Conservation (phyloP, 2,113 vertebrate species). For the Bufo gargarizans region DNA sequence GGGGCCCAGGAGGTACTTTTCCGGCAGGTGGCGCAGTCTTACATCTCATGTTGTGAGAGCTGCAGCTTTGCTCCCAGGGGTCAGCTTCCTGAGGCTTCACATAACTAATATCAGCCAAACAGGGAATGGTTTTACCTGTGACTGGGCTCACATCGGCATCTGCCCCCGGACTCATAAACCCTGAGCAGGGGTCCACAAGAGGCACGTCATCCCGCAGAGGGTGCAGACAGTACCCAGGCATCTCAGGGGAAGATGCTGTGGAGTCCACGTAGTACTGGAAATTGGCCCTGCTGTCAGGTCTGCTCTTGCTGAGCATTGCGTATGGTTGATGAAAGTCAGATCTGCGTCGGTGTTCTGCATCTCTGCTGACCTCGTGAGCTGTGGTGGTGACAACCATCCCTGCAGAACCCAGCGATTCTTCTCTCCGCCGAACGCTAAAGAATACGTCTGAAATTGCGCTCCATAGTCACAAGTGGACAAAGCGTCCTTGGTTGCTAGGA, state of each 20-base stretch:
- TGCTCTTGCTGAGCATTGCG: neutral
- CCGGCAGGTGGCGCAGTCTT: constrained; percentile 59
- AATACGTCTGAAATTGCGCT: too few relatives aligned
- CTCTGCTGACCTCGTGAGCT: too few relatives aligned
- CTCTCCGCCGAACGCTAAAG: too few relatives aligned
- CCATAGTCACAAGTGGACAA: too few relatives aligned
- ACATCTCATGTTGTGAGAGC: constrained; percentile 50
- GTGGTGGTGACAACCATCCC: too few relatives aligned
- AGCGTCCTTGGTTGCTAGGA: too few relatives aligned
- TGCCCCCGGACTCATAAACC: constrained; percentile 69
- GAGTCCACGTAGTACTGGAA: neutral
- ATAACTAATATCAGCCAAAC: constrained; percentile 56
- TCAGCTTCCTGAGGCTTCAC: constrained; percentile 58
- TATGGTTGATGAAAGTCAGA: too few relatives aligned
- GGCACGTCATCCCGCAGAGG: constrained; percentile 66
- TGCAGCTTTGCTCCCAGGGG: constrained; percentile 23
- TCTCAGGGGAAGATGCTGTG: neutral
- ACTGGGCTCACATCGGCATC: constrained; percentile 66
- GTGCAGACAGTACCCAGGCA: constrained; percentile 59
- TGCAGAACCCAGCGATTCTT: too few relatives aligned
- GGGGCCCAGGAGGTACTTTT: constrained; percentile 28
- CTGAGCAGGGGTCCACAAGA: constrained; percentile 67
- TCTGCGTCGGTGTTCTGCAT: too few relatives aligned
- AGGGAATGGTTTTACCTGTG: constrained; percentile 63
- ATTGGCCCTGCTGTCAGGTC: neutral